Percentiles rank a stretch among this genome's conserved stretches.
Conservation (phyloP, 2,113 vertebrate genomes). For the Acrocephalus arundinaceus region DNA sequence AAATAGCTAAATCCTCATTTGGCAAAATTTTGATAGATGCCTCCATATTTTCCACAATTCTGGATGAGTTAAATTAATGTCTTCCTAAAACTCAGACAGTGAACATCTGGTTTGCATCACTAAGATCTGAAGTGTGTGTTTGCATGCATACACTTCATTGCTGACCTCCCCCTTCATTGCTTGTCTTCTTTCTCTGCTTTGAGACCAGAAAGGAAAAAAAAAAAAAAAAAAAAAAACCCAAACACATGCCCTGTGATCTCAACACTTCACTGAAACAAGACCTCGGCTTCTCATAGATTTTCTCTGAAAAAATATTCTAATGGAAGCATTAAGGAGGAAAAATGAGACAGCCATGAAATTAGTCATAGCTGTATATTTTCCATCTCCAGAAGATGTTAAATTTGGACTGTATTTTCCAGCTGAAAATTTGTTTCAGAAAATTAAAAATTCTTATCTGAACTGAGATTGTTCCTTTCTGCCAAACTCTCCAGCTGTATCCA, state of each 20-base stretch:
- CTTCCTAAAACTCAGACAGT: conserved; percentile 17
- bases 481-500: neutral
- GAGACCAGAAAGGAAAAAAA: neutral
- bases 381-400: neutral
- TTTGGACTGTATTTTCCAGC: neutral
- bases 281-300: neutral
- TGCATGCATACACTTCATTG: neutral
- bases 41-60: neutral
- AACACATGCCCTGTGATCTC: conserved; percentile 5
- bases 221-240: neutral
- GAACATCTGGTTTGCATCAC: conserved; percentile 51
- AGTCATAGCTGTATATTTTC: neutral
- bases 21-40: neutral
- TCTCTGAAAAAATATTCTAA: neutral
- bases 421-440: neutral
- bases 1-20: neutral
- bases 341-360: neutral
- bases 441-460: neutral
- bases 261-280: neutral
- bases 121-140: conserved; percentile 16
- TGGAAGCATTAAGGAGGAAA: neutral
- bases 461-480: neutral
- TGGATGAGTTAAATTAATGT: neutral
- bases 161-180: neutral
- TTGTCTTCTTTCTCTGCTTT: neutral